phyloP scores from a whole-genome alignment of 2,797 vertebrate genomes.

The Arctocebus calabarensis region DNA sequence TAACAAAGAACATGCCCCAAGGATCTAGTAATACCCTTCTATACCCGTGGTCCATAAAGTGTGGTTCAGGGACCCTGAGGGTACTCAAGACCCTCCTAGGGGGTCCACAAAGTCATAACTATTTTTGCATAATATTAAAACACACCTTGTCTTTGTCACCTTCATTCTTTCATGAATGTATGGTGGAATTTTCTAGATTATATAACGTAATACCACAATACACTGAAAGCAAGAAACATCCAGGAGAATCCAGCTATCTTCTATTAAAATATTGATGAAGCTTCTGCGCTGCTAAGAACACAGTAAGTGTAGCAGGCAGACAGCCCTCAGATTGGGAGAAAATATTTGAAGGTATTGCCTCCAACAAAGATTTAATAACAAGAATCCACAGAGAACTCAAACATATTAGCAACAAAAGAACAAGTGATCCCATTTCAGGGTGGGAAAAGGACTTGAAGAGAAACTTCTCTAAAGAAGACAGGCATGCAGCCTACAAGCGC shows the following conservation, averaged over 20 bases:
- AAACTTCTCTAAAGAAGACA: no score
- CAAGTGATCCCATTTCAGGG: no score
- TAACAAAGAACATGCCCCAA: background rate
- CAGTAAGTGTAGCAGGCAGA: no score
- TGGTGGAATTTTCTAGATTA: background rate
- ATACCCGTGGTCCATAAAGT: background rate
- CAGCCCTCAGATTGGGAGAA: no score
- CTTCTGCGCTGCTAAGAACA: no score
- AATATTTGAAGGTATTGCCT: no score
- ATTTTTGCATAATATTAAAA: slow-evolving; percentile 9
- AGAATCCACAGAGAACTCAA: no score
- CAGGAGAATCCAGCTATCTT: background rate
- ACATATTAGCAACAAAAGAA: no score
- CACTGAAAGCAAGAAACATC: background rate
- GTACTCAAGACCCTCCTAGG: background rate
- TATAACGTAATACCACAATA: background rate
- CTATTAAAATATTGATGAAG: no score
- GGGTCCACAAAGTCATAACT: background rate
- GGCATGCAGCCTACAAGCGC: no score
- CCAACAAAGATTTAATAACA: no score
- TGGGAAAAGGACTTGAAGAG: no score
- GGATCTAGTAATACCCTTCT: background rate
- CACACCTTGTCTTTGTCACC: background rate
- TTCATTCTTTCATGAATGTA: slow-evolving; percentile 13
- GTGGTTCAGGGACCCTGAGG: background rate